Conservation (phyloP, 2,888 invertebrate species). For the Oconnorella tubifera region DNA sequence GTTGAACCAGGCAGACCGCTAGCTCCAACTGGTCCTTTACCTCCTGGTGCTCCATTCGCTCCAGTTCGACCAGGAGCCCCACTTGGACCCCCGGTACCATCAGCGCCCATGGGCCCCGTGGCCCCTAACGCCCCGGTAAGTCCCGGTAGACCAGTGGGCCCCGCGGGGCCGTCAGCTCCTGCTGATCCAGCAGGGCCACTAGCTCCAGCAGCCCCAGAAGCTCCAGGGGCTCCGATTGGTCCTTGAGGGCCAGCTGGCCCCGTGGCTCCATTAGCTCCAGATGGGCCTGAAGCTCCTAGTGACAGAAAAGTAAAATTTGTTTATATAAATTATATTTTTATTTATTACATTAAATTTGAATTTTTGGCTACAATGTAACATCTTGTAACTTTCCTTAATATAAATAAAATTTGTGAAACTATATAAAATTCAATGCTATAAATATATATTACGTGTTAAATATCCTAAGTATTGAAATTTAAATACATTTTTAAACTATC, state of each 20-base stretch:
- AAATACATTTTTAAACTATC: too few species aligned
- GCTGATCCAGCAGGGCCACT: not conserved
- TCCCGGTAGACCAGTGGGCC: constrained; percentile 6
- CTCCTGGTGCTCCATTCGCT: constrained; percentile 20
- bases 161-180: constrained; percentile 1
- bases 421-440: too few species aligned
- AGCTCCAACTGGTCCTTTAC: not conserved
- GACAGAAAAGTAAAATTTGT: not conserved
- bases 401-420: too few species aligned
- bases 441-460: too few species aligned
- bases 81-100: not conserved
- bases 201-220: not conserved
- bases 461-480: too few species aligned
- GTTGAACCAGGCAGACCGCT: constrained; percentile 2
- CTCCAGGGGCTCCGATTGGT: not conserved
- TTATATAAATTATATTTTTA: not conserved
- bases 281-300: constrained; percentile 5
- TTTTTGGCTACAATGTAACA: too few species aligned
- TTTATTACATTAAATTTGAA: not conserved
- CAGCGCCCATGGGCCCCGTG: not conserved
- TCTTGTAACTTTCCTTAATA: too few species aligned
- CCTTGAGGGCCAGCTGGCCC: constrained; percentile 4
- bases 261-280: constrained; percentile 7
- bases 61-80: constrained; percentile 22
- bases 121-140: not conserved